These are phyloP conservation scores for Fistularia commersonii DNA, from an alignment of 2,797 vertebrate genomes.

Conservation along the genomic window DNA sequence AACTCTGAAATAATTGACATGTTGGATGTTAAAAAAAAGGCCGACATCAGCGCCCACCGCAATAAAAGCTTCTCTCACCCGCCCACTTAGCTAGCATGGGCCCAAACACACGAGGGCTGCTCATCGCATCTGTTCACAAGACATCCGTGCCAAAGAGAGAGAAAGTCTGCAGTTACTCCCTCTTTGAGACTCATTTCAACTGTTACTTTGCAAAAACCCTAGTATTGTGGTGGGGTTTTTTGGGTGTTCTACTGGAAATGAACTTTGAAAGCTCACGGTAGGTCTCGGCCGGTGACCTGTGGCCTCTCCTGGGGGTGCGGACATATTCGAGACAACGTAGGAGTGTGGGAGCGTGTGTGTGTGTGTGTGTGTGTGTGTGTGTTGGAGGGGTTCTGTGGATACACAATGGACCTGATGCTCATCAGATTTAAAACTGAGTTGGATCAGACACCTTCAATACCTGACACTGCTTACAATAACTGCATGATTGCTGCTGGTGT, in stretches of 20 bases:
- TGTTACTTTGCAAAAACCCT: no score
- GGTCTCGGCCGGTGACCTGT: background rate
- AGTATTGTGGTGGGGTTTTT: no score
- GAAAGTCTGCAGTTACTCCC: background rate
- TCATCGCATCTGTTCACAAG: slow-evolving; percentile 58
- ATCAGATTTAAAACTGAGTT: no score
- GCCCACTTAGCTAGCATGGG: slow-evolving; percentile 50
- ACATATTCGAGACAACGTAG: background rate
- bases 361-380: no score
- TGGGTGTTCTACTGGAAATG: background rate
- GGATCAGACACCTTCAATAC: no score
- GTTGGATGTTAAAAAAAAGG: slow-evolving; percentile 7
- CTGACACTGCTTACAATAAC: no score
- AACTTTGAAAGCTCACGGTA: background rate
- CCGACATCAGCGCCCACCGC: slow-evolving; percentile 15
- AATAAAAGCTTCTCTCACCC: slow-evolving; percentile 43
- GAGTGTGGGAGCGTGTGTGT: no score
- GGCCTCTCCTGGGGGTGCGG: background rate
- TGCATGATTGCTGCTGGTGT: no score
- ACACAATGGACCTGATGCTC: no score
- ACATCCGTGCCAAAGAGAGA: slow-evolving; percentile 20
- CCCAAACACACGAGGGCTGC: slow-evolving; percentile 51
- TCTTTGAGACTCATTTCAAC: no score
- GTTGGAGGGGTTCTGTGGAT: no score
- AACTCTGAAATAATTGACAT: slow-evolving; percentile 26